phyloP scores from a whole-genome alignment of 2,113 vertebrate species.

The Oryzias woworae region DNA sequence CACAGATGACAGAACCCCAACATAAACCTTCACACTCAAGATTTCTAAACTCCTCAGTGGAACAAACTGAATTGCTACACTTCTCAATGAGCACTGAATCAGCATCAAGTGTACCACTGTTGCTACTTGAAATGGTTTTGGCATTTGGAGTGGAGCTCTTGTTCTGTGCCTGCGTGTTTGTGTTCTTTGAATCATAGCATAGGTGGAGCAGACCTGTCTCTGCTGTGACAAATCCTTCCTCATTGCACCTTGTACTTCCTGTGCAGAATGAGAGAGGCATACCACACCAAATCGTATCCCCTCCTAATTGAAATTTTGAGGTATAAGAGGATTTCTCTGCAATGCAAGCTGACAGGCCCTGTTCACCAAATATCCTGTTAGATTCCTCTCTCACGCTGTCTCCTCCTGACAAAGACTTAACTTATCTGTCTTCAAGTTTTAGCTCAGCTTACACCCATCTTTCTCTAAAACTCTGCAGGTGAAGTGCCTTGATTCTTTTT shows the following conservation, averaged over 20 bases:
- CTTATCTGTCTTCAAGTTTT: slow-evolving; percentile 61
- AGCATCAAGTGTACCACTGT: slow-evolving; percentile 60
- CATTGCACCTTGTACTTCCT: slow-evolving; percentile 59
- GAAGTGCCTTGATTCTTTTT: slow-evolving; percentile 42
- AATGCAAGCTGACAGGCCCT: slow-evolving; percentile 69
- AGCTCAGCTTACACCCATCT: slow-evolving; percentile 54
- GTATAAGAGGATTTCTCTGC: slow-evolving; percentile 77
- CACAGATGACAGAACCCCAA: slow-evolving; percentile 35
- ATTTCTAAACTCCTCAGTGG: slow-evolving; percentile 64
- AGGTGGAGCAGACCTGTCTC: slow-evolving; percentile 62
- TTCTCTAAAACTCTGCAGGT: slow-evolving; percentile 40
- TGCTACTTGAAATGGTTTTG: slow-evolving; percentile 63
- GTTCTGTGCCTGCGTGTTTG: slow-evolving; percentile 9
- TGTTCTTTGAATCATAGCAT: slow-evolving; percentile 56
- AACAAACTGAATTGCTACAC: slow-evolving; percentile 73
- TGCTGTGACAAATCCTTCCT: slow-evolving; percentile 68
- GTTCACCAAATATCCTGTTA: slow-evolving; percentile 75
- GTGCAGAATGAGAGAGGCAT: slow-evolving; percentile 42
- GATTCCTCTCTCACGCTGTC: slow-evolving; percentile 45
- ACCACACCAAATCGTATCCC: slow-evolving; percentile 46
- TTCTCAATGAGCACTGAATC: slow-evolving; percentile 67
- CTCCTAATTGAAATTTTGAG: slow-evolving; percentile 80
- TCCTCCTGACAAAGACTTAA: slow-evolving; percentile 52
- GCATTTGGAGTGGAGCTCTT: slow-evolving; percentile 36
- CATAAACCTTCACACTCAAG: slow-evolving; percentile 56